Base-by-base conservation (phyloP, 2,113 vertebrate species). In the Daphoenositta chrysoptera region DNA sequence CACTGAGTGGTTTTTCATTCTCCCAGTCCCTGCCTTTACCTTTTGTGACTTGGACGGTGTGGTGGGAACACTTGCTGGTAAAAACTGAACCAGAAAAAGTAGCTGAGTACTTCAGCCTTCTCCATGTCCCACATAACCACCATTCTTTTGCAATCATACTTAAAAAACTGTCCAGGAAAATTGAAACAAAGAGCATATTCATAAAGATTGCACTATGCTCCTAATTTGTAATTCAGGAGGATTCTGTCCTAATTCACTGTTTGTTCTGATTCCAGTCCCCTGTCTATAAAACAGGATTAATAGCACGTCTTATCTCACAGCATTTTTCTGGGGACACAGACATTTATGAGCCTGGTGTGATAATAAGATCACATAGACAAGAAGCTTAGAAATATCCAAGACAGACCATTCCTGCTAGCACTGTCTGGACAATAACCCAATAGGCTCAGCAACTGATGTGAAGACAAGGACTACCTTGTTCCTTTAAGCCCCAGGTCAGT, bases 121-220 rank as follows among this genome's bases (percentile, higher is more conserved):
- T 47, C 47, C 30, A 61, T 14, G 18, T 33, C 40, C 21, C 39
- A 76, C 30, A 73, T 35, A 35, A 61, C 6, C 47, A 60, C 21
- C 21, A 51, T 54, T 79, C 33, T 79, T 92, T 47, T 27, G 47
- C 65, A 47, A 68, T 33, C 9, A 1, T 30, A 63, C 45, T 47
- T 78, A 33, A 81, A 86, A 87, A 78, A 53, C 9, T 26, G 20
- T 70, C 42, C 44, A 73, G 53, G 18, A 44, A 85, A 93, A 82
- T 0, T 37, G 61, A 90, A 93, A 93, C 57, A 75, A 82, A 90
- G 69, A 76, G 10, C 47, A 76, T 86, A 83, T 79, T 84, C 56
- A 64, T 70, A 57, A 79, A 77, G 61, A 75, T 60, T 19, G 60
- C 33, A 37, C 51, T 79, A 87, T 37, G 2, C 0, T 58, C 51